These are phyloP conservation scores for Apomyelois bistriatella DNA, from an alignment of 2,888 invertebrate genomes.

Conservation along the genomic window DNA sequence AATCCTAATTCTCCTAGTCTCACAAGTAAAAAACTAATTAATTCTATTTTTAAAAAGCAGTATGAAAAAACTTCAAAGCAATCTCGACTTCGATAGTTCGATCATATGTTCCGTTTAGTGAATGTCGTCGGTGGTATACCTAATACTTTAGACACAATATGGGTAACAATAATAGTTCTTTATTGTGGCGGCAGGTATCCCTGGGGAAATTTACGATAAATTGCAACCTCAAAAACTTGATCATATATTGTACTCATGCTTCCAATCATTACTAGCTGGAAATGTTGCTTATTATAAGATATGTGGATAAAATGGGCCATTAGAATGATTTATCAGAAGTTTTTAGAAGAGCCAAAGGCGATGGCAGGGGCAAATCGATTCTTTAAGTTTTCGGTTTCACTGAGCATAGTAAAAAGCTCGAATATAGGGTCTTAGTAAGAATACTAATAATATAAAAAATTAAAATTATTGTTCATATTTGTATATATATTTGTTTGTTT, in stretches of 20 bases:
- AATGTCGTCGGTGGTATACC: not conserved
- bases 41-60: too few relatives aligned
- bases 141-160: constrained; percentile 39
- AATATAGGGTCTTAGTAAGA: too few relatives aligned
- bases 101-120: not conserved
- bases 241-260: constrained; percentile 60
- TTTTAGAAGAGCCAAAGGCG: not conserved
- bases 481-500: too few relatives aligned
- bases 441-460: too few relatives aligned
- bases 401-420: too few relatives aligned
- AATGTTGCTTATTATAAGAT: not conserved
- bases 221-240: constrained; percentile 72
- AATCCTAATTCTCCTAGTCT: too few relatives aligned
- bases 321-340: not conserved
- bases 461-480: too few relatives aligned
- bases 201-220: constrained; percentile 73
- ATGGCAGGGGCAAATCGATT: too few relatives aligned
- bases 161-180: constrained; percentile 69
- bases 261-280: not conserved
- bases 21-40: too few relatives aligned
- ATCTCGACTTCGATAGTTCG: not conserved
- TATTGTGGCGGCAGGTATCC: constrained; percentile 66
- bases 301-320: not conserved
- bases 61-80: not conserved
- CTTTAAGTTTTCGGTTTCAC: too few relatives aligned